Conservation (phyloP, 2,888 invertebrate species). For the Fabriciana adippe region DNA sequence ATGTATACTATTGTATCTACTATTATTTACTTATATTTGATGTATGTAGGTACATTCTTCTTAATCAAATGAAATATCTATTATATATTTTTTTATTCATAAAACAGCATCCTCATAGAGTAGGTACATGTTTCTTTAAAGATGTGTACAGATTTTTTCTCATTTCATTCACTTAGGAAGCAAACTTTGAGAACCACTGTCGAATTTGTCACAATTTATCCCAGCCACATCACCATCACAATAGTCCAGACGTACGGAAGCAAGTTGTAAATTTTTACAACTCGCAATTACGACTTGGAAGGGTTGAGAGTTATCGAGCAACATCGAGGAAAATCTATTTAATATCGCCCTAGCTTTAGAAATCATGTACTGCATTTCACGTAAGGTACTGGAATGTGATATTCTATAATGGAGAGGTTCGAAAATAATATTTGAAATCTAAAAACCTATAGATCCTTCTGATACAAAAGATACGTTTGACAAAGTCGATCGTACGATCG, state of each 20-base stretch:
- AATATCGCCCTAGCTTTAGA: constrained; percentile 29
- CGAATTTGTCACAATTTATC: constrained; percentile 59
- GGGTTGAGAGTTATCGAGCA: constrained; percentile 44
- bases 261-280: constrained; percentile 78
- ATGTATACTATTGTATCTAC: no score
- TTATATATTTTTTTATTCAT: no score
- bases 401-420: background rate
- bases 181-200: constrained; percentile 55
- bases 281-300: constrained; percentile 59
- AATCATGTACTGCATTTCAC: constrained; percentile 11
- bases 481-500: no score
- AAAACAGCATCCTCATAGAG: no score
- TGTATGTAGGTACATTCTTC: no score
- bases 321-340: constrained; percentile 34
- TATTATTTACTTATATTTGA: no score
- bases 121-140: no score
- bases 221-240: constrained; percentile 70
- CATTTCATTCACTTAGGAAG: constrained; percentile 24
- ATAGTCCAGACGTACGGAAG: constrained; percentile 65
- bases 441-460: no score
- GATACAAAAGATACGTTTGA: no score
- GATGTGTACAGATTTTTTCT: no score
- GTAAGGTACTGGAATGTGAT: background rate
- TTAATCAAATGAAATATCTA: no score
- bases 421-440: background rate